phyloP scores from a whole-genome alignment of 2,113 vertebrate genomes.

The Leuciscus idus region DNA sequence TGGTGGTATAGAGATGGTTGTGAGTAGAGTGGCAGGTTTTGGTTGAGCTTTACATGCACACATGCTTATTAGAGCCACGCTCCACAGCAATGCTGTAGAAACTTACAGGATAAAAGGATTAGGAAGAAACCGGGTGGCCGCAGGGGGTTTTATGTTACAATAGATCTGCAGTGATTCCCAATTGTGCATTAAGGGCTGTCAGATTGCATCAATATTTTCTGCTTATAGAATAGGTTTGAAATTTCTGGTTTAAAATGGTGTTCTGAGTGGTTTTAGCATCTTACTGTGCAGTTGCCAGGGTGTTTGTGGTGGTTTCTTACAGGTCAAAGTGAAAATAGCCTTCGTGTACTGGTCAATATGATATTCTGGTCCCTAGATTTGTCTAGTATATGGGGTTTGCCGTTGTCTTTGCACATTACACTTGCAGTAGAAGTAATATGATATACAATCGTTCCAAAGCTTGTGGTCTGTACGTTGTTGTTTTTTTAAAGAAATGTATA shows the following conservation, averaged over 20 bases:
- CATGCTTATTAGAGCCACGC: slow-evolving; percentile 15
- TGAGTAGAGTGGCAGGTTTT: slow-evolving; percentile 17
- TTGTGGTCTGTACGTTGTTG: too few species aligned
- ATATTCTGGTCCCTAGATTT: too few species aligned
- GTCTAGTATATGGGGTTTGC: too few species aligned
- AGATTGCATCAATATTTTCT: not conserved
- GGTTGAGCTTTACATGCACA: slow-evolving; percentile 23
- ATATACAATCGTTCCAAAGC: too few species aligned
- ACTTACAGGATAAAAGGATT: slow-evolving; percentile 27
- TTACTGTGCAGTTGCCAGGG: too few species aligned
- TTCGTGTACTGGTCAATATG: not conserved
- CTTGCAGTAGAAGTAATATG: too few species aligned
- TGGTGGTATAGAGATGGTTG: slow-evolving; percentile 32
- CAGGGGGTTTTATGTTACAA: slow-evolving; percentile 12
- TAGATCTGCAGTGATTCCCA: slow-evolving; percentile 13
- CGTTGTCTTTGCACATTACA: too few species aligned
- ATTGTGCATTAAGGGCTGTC: not conserved
- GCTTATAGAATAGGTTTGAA: not conserved
- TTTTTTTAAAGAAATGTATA: too few species aligned
- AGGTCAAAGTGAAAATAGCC: not conserved
- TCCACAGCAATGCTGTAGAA: not conserved
- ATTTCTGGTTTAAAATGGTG: not conserved
- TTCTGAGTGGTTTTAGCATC: not conserved
- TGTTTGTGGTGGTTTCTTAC: not conserved
- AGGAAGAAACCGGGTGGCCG: slow-evolving; percentile 9